These are phyloP conservation scores for Myxocyprinus asiaticus DNA, from an alignment of 2,113 vertebrate genomes.

Conservation along the genomic window DNA sequence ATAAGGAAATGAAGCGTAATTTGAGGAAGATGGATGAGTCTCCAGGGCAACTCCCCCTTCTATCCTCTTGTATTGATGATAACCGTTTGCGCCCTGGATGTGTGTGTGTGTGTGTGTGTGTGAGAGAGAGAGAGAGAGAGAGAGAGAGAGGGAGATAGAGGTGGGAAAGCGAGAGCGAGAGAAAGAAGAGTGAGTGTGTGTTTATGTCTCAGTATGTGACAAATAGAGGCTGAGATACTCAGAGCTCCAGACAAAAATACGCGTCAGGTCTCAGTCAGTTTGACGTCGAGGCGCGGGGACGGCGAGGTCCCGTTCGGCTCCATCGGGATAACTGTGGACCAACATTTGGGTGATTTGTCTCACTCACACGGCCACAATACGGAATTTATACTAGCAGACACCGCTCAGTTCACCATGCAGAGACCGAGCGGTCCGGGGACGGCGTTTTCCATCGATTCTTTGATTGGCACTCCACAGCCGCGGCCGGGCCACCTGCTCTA, in stretches of 20 bases:
- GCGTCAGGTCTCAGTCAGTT: constrained; percentile 62
- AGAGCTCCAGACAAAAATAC: constrained; percentile 66
- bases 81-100: constrained; percentile 68
- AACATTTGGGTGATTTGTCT: constrained; percentile 57
- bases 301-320: constrained; percentile 51
- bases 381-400: constrained; percentile 46
- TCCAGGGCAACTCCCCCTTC: constrained; percentile 87
- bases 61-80: constrained; percentile 82
- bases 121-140: too few relatives aligned
- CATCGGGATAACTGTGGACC: constrained; percentile 67
- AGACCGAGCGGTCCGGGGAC: constrained; percentile 85
- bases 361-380: neutral
- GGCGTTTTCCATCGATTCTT: constrained; percentile 93
- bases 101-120: constrained; percentile 33
- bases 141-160: constrained; percentile 31
- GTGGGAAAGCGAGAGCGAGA: neutral
- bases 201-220: constrained; percentile 74
- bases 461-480: constrained; percentile 90
- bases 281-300: constrained; percentile 54
- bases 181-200: constrained; percentile 62
- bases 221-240: constrained; percentile 62
- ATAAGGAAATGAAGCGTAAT: constrained; percentile 96
- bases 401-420: constrained; percentile 80
- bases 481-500: constrained; percentile 92
- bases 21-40: constrained; percentile 98